phyloP scores from a whole-genome alignment of 2,113 vertebrate species.

The Emydocephalus ijimae region DNA sequence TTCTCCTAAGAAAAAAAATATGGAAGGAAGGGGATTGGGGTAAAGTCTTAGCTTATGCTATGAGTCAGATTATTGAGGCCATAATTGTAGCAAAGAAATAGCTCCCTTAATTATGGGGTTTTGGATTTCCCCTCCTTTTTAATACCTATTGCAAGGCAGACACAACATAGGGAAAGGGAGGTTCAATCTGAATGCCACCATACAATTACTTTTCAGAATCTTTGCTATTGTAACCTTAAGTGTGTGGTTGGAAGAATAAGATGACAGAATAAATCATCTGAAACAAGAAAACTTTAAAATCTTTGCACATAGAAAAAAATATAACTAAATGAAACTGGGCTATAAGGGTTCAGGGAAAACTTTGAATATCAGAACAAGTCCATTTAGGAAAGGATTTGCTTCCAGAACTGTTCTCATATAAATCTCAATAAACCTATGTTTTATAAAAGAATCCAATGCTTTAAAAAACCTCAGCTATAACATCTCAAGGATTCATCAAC shows the following conservation, averaged over 20 bases:
- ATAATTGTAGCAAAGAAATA: neutral
- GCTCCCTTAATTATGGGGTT: neutral
- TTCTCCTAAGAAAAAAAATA: slow-evolving; percentile 43
- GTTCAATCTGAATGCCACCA: neutral
- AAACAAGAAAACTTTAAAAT: neutral
- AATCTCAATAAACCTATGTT: neutral
- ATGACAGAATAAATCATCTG: neutral
- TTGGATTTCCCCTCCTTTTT: neutral
- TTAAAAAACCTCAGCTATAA: neutral
- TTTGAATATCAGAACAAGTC: neutral
- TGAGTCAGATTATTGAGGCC: neutral
- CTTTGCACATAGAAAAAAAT: neutral
- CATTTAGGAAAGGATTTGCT: neutral
- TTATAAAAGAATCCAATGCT: neutral
- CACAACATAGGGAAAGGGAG: neutral
- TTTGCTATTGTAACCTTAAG: neutral
- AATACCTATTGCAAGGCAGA: neutral
- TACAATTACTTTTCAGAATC: neutral
- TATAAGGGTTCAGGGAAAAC: neutral
- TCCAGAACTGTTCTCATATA: neutral
- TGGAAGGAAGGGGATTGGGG: neutral
- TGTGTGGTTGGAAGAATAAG: neutral
- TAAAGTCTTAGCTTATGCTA: slow-evolving; percentile 1
- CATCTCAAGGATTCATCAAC: neutral
- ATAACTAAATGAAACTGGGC: neutral